phyloP scores from a whole-genome alignment of 2,113 vertebrate species.

The Pungitius pungitius region DNA sequence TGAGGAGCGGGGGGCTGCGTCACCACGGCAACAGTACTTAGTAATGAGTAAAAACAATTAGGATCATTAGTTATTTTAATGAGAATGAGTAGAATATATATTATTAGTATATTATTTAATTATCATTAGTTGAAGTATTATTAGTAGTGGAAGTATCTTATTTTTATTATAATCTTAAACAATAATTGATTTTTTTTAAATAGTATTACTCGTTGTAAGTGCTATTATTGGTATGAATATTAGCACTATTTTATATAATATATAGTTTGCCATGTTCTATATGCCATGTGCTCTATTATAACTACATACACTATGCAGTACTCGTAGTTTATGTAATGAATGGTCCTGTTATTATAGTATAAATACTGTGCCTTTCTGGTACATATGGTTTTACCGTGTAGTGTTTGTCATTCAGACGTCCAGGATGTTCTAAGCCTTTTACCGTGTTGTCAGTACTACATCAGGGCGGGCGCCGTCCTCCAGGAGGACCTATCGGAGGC shows the following conservation, averaged over 20 bases:
- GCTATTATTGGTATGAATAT: too few relatives aligned
- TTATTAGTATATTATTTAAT: too few relatives aligned
- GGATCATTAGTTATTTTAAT: too few relatives aligned
- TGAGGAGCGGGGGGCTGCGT: conserved; percentile 40
- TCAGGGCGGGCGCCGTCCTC: conserved; percentile 90
- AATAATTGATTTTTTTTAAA: too few relatives aligned
- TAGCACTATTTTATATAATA: neutral
- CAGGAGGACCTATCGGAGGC: conserved; percentile 96
- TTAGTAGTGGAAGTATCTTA: too few relatives aligned
- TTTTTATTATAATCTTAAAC: too few relatives aligned
- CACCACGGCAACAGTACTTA: neutral
- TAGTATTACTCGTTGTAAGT: too few relatives aligned
- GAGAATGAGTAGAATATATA: too few relatives aligned
- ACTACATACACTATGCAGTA: neutral
- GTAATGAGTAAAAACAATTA: too few relatives aligned
- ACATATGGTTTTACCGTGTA: neutral
- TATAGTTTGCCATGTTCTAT: too few relatives aligned
- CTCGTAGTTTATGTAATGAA: neutral
- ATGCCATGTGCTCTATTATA: neutral
- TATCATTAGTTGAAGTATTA: neutral
- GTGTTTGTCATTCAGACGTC: neutral
- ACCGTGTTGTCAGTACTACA: conserved; percentile 84
- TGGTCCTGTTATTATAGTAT: neutral
- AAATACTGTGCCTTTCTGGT: neutral
- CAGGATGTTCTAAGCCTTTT: too few relatives aligned